Evolutionary conservation across 2,113 vertebrate species (phyloP).

Genomic region (Phyllostomus hastatus): DNA sequence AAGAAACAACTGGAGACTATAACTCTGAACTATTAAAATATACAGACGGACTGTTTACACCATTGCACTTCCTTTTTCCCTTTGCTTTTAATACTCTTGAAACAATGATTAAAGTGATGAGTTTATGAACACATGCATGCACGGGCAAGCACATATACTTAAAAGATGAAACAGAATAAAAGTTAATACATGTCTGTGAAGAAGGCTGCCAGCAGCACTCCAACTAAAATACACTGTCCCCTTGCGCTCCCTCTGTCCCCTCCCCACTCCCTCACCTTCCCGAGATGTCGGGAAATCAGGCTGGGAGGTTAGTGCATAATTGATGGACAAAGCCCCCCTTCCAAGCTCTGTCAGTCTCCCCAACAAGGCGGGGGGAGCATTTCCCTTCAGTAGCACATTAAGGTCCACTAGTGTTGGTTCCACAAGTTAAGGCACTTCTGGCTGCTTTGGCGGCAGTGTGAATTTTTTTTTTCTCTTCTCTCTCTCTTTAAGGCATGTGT

Average conservation of each 20-base stretch:
- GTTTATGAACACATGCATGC: slow-evolving; percentile 54
- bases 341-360: slow-evolving; percentile 42
- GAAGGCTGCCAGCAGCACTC: slow-evolving; percentile 94
- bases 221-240: slow-evolving; percentile 73
- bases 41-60: slow-evolving; percentile 82
- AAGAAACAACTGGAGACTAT: slow-evolving; percentile 69
- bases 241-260: neutral
- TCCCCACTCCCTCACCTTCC: slow-evolving; percentile 32
- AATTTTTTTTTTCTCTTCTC: neutral
- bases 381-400: slow-evolving; percentile 66
- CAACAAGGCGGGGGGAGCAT: neutral
- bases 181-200: slow-evolving; percentile 71
- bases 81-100: slow-evolving; percentile 78
- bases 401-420: slow-evolving; percentile 58
- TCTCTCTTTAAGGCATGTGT: slow-evolving; percentile 80
- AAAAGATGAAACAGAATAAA: slow-evolving; percentile 52
- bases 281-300: slow-evolving; percentile 46
- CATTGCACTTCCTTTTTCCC: slow-evolving; percentile 84
- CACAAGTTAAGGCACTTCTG: slow-evolving; percentile 83
- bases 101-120: slow-evolving; percentile 71
- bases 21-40: slow-evolving; percentile 80
- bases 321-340: neutral
- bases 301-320: slow-evolving; percentile 77
- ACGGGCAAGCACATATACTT: neutral
- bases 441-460: slow-evolving; percentile 75